These are phyloP conservation scores for Synchiropus splendidus DNA, from an alignment of 2,113 vertebrate species.

Conservation along the genomic window DNA sequence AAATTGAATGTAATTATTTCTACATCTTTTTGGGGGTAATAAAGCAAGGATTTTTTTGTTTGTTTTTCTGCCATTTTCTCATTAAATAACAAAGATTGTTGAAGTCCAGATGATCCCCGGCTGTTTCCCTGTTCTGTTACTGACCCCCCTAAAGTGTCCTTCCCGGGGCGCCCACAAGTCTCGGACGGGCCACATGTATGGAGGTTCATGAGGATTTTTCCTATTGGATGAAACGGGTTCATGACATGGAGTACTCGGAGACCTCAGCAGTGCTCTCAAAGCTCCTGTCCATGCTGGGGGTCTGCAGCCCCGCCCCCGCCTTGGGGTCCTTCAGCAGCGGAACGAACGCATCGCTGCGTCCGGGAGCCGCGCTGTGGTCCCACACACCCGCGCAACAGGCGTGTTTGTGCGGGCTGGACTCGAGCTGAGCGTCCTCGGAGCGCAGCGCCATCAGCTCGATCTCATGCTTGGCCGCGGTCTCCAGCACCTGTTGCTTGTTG, in stretches of 20 bases:
- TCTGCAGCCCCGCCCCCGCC: conserved; percentile 58
- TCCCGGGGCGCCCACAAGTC: not conserved
- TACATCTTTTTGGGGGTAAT: no score
- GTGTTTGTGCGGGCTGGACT: conserved; percentile 12
- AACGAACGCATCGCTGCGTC: conserved; percentile 79
- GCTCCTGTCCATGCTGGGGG: conserved; percentile 40
- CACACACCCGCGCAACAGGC: conserved; percentile 42
- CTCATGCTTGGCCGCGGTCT: conserved; percentile 91
- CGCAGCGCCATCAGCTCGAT: conserved; percentile 89
- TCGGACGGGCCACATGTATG: not conserved
- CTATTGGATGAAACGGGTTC: no score
- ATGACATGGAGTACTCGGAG: conserved; percentile 31
- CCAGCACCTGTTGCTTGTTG: conserved; percentile 93
- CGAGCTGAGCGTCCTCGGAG: conserved; percentile 47
- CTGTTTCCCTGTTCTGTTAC: not conserved
- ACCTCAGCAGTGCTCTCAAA: conserved; percentile 43
- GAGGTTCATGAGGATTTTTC: no score
- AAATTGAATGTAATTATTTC: no score
- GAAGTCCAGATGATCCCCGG: no score
- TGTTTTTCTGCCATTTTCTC: no score
- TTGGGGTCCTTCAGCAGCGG: conserved; percentile 72
- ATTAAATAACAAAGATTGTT: no score
- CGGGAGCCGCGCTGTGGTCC: conserved; percentile 60
- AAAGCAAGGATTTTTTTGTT: no score
- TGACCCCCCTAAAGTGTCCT: not conserved